Evolutionary conservation across 2,797 vertebrate genomes (phyloP), one percentile per base, ranked within the genome.

Genomic region (Melanotaenia boesemani): DNA sequence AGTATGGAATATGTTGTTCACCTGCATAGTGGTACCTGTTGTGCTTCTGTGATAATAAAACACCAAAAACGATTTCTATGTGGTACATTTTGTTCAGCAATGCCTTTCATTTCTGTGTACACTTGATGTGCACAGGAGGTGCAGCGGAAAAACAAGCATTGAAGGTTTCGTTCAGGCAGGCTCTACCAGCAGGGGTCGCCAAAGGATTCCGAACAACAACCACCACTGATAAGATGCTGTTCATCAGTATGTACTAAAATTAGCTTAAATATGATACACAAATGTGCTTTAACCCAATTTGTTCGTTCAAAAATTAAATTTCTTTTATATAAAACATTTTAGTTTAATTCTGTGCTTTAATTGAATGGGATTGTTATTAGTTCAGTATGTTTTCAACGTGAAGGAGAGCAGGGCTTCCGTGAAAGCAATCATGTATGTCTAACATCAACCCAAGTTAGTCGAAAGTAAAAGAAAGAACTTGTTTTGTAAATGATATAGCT

Each of bases 31-130:
- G 92, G 91, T 93, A 93, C 93, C 88, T 92, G 84, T 90, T 93
- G 94, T 94, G 93, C 91, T 92, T 95, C 93, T 94, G 94, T 94
- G 89, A 94, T 94, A 94, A 95, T 94, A 93, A 95, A 95, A 92
- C 66, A 69, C 86, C n/a, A 70, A 83, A 77, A 72, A 74, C 9
- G 54, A 24, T 13, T 13, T 0, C n/a, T 52, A 57, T 18, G 44
- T 2, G 26, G 12, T 24, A 5, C 18, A 9, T 50, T 67, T 52
- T 68, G n/a, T 44, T 57, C 20, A 44, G 13, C 36, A 41, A 0
- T 15, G 22, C 24, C 13, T 39, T 30, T 67, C 37, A 57, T 44
- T 44, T 44, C 39, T 41, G 6, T 18, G 15, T 44, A 18, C 41
- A 44, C 15, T 5, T 44, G 15, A 18, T 1, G 41, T 36, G 10